phyloP scores from a whole-genome alignment of 2,888 invertebrate species.

The Pollenia angustigena region DNA sequence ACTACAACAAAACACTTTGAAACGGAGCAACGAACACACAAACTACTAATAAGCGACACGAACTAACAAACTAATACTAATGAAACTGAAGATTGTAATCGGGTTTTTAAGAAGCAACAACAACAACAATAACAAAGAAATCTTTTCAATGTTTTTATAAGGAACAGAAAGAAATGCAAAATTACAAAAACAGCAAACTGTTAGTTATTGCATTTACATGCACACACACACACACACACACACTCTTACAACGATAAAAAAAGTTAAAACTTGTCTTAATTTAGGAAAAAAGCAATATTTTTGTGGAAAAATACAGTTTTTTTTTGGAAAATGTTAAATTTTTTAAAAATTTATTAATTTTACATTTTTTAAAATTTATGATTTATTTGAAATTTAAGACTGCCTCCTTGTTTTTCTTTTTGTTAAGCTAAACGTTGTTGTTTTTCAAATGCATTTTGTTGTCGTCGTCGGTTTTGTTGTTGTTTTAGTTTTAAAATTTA shows the following conservation, averaged over 20 bases:
- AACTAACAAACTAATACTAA: constrained; percentile 43
- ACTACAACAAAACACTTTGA: constrained; percentile 47
- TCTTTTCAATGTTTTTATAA: constrained; percentile 36
- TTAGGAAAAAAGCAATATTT: constrained; percentile 37
- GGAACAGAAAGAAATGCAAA: constrained; percentile 72
- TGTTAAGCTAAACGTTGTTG: neutral
- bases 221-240: neutral
- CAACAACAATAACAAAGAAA: constrained; percentile 22
- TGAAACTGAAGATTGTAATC: constrained; percentile 48
- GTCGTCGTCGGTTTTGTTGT: constrained; percentile 16
- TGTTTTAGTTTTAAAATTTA: constrained; percentile 54
- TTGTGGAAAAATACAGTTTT: neutral
- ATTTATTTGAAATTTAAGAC: constrained; percentile 33
- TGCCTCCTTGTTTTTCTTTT: constrained; percentile 44
- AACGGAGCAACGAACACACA: neutral
- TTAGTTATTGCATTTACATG: constrained; percentile 38
- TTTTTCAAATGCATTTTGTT: constrained; percentile 31
- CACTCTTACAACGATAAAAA: neutral
- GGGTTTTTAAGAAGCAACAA: constrained; percentile 40
- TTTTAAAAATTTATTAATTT: constrained; percentile 5
- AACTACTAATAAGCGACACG: constrained; percentile 25
- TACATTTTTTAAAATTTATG: neutral
- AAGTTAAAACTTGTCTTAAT: constrained; percentile 55
- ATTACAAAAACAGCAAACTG: constrained; percentile 57
- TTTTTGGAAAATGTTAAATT: neutral